phyloP scores from a whole-genome alignment of 2,113 vertebrate species.

The Harpagus bidentatus region DNA sequence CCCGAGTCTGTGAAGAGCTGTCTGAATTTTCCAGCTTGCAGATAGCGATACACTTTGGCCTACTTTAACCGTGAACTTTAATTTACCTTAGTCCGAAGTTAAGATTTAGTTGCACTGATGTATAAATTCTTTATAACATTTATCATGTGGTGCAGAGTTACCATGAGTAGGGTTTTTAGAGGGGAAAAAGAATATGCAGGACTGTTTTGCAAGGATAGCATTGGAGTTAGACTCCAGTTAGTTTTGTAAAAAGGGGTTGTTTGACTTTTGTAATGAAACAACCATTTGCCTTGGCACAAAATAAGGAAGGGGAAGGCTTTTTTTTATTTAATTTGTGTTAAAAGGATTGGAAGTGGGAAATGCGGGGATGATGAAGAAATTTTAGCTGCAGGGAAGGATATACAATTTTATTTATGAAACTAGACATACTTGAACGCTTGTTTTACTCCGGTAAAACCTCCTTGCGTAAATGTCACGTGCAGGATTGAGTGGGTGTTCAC shows the following conservation, averaged over 20 bases:
- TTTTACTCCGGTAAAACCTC: neutral
- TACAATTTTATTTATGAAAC: neutral
- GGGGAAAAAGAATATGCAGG: neutral
- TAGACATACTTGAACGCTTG: neutral
- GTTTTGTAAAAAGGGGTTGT: neutral
- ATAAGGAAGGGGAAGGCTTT: neutral
- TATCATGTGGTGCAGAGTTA: neutral
- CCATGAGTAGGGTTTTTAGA: neutral
- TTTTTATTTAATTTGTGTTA: neutral
- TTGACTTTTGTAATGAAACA: neutral
- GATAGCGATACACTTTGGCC: neutral
- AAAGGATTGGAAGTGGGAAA: neutral
- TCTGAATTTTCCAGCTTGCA: neutral
- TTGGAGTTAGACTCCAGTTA: neutral
- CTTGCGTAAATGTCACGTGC: neutral
- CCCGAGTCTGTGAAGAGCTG: neutral
- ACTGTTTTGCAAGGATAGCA: neutral
- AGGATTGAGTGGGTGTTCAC: neutral
- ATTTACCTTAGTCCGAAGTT: neutral
- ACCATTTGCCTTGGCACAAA: neutral
- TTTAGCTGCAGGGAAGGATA: neutral
- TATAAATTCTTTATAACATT: neutral
- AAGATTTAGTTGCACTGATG: neutral
- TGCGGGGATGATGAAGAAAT: neutral
- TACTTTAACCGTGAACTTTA: neutral